A percentile compares a stretch with the other conserved stretches of the same genome.
These are phyloP conservation scores for Amblyornis subalaris DNA, from an alignment of 2,113 vertebrate genomes.

Conservation along the genomic window DNA sequence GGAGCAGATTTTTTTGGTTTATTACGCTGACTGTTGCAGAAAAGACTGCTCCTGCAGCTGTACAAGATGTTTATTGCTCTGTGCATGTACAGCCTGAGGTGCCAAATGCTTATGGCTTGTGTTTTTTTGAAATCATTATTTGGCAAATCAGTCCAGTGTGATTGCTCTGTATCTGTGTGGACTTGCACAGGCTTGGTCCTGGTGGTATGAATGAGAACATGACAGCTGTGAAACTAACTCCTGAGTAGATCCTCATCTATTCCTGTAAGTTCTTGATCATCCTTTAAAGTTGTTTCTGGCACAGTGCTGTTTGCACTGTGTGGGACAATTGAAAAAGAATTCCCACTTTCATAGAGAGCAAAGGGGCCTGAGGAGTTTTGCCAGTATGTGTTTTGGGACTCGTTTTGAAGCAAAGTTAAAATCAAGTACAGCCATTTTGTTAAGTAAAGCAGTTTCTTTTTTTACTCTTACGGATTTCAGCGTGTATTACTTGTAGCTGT, in stretches of 20 bases:
- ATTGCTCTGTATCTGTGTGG: neutral
- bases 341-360: neutral
- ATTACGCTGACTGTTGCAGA: neutral
- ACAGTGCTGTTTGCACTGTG: neutral
- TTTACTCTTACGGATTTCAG: neutral
- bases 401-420: neutral
- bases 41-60: neutral
- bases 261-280: rapidly evolving
- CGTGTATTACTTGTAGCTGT: neutral
- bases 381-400: neutral
- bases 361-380: neutral
- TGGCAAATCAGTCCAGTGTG: neutral
- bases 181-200: neutral
- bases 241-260: neutral
- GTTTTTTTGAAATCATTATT: neutral
- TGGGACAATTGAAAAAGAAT: neutral
- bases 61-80: neutral
- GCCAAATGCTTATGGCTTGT: neutral
- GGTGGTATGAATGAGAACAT: neutral
- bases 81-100: neutral
- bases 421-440: neutral
- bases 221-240: neutral
- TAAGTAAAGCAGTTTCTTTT: neutral
- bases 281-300: neutral
- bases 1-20: neutral